Evolutionary conservation across 2,797 vertebrate species (phyloP), one percentile per base, ranked within the genome.

Genomic region (Acomys russatus): DNA sequence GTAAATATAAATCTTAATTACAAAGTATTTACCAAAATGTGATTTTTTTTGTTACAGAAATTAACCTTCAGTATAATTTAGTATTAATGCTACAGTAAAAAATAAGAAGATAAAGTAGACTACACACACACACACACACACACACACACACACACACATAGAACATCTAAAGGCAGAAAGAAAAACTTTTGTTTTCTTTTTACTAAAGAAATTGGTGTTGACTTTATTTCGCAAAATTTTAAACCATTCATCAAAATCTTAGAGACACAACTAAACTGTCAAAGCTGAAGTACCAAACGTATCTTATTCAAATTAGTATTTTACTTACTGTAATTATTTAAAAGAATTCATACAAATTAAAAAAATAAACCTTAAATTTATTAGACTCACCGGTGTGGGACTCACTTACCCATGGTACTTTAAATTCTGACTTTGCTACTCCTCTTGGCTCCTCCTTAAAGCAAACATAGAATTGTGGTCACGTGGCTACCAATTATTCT

Each of bases 231-330:
- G 5, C 44, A 49, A 96, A 87, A 56, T 35, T 94, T 84, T 66
- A 54, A 63, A 74, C 17, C 38, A 15, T n/a, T 91, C 7, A 83
- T 11, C 74, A 95, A 35, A 61, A 12, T 6, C 49, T 79, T 49
- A 9, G 88, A 28, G 89, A 91, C 63, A 90, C 90, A 94, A 79
- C 59, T 89, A 85, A 96, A 71, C n/a, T 73, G 77, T 76, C 38
- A 94, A 71, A 89, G 9, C n/a, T 54, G 51, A 93, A 79, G 33
- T 92, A 79, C 10, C 49, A 59, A 66, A 20, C 56, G 18, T 9
- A 63, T 51, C 49, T 30, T 7, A 77, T 25, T 54, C 66, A 66
- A 35, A 79, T 54, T 61, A 33, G 80, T 49, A 56, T 68, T 87
- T 93, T 91, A 2, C 54, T 82, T 73, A 22, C 80, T 30, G 51